phyloP scores from a whole-genome alignment of 2,797 vertebrate species.

The Oryzias dopingdopingensis region DNA sequence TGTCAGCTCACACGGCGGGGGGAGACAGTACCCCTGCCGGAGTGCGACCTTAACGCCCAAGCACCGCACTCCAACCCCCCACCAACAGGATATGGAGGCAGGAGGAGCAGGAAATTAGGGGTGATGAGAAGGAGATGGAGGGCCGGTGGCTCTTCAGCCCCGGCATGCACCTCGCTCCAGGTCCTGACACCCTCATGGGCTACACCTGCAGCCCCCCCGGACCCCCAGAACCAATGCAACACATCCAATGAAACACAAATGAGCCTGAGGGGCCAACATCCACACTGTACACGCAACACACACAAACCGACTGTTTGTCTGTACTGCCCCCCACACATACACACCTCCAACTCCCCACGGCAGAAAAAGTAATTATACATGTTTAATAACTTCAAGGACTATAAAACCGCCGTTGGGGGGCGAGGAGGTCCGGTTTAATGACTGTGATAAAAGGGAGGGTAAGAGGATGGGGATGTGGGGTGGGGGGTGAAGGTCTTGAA shows the following conservation, averaged over 20 bases:
- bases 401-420: conserved; percentile 70
- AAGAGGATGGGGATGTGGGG: conserved; percentile 42
- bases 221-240: conserved; percentile 44
- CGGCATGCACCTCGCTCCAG: conserved; percentile 58
- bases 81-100: conserved; percentile 2
- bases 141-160: conserved; percentile 51
- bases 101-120: conserved; percentile 20
- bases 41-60: conserved; percentile 67
- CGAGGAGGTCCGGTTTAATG: conserved; percentile 71
- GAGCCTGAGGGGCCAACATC: conserved; percentile 55
- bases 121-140: conserved; percentile 61
- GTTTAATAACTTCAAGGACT: conserved; percentile 79
- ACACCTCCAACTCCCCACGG: conserved; percentile 58
- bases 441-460: conserved; percentile 68
- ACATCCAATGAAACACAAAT: conserved; percentile 67
- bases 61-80: conserved; percentile 12
- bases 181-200: conserved; percentile 40
- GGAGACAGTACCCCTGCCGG: conserved; percentile 65
- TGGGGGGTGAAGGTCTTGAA: neutral
- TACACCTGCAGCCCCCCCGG: conserved; percentile 61
- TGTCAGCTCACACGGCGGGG: conserved; percentile 57
- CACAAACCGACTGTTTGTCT: conserved; percentile 57
- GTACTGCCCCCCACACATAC: conserved; percentile 28
- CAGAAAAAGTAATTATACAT: conserved; percentile 76
- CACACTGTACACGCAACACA: conserved; percentile 16